Evolutionary conservation across 1,140 invertebrate species (phyloP).

Genomic region (Drosophila ananassae): DNA sequence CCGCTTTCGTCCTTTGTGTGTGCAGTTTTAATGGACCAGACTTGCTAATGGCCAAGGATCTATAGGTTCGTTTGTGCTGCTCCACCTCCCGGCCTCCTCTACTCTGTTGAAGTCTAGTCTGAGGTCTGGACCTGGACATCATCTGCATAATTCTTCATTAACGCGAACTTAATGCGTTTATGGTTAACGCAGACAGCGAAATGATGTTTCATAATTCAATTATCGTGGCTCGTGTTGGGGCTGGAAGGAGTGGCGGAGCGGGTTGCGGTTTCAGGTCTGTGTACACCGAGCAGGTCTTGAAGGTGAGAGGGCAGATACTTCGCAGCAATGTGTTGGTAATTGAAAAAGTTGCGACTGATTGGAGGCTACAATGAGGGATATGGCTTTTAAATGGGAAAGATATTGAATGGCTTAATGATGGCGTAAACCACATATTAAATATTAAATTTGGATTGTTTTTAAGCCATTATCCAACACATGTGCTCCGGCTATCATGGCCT

Average conservation of each 20-base stretch:
- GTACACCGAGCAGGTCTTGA: conserved; percentile 24
- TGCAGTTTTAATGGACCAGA: conserved; percentile 76
- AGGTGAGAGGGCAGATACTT: conserved; percentile 27
- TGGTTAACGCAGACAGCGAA: conserved; percentile 55
- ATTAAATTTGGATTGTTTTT: no score
- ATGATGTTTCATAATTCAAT: conserved; percentile 79
- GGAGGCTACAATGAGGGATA: conserved; percentile 9
- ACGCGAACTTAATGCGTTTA: conserved; percentile 71
- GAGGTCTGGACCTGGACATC: conserved; percentile 28
- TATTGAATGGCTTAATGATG: background rate
- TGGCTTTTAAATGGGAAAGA: background rate
- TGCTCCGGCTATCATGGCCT: background rate
- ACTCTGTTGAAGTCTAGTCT: conserved; percentile 67
- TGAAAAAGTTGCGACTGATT: conserved; percentile 40
- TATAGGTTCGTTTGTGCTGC: conserved; percentile 45
- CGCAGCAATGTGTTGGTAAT: conserved; percentile 23
- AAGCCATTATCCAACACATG: background rate
- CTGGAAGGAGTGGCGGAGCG: conserved; percentile 2
- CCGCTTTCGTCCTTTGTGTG: conserved; percentile 22
- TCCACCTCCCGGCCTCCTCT: conserved; percentile 3
- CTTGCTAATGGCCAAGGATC: conserved; percentile 70
- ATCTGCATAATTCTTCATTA: conserved; percentile 78
- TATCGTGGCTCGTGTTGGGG: conserved; percentile 41
- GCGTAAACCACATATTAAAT: background rate
- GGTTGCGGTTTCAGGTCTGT: conserved; percentile 27